These are phyloP conservation scores for Micromussa lordhowensis DNA, from an alignment of 92 coral and sea anemone genomes.

Conservation along the genomic window DNA sequence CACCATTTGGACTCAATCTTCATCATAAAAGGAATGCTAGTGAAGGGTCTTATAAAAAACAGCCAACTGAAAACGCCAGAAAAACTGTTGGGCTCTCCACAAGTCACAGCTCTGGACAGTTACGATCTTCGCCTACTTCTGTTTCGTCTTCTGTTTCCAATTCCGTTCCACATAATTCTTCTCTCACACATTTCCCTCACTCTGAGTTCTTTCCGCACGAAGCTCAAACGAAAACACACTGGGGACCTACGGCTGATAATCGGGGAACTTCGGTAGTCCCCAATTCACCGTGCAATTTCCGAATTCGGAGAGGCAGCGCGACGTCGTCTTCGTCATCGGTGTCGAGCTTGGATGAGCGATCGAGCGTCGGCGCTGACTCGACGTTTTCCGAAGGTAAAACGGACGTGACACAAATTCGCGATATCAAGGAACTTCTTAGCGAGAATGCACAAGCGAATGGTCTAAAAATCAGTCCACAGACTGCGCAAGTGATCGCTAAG, in stretches of 20 bases:
- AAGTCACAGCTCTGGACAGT: conserved; percentile 61
- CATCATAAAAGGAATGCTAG: conserved; percentile 74
- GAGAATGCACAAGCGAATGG: conserved; percentile 92
- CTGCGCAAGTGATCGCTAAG: conserved; percentile 88
- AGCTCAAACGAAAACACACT: conserved; percentile 81
- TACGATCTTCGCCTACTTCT: conserved; percentile 50
- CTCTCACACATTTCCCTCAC: conserved; percentile 74
- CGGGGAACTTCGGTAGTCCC: conserved; percentile 59
- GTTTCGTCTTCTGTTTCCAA: conserved; percentile 67
- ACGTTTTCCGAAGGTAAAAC: conserved; percentile 84
- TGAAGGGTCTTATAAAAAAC: conserved; percentile 63
- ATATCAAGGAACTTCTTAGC: conserved; percentile 87
- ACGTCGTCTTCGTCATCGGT: conserved; percentile 97
- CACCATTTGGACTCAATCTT: conserved; percentile 86
- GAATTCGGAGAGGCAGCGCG: conserved; percentile 83
- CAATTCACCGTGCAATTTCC: conserved; percentile 44
- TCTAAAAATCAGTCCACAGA: conserved; percentile 87
- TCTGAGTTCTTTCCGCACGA: conserved; percentile 91
- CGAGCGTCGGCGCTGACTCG: conserved; percentile 88
- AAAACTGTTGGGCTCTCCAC: conserved; percentile 44
- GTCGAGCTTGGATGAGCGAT: conserved; percentile 94
- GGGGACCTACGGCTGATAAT: conserved; percentile 59
- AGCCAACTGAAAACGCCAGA: conserved; percentile 45
- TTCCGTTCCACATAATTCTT: conserved; percentile 46
- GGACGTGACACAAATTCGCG: conserved; percentile 90